Conservation (phyloP, 2,888 invertebrate species). For the Orthosia cruda region DNA sequence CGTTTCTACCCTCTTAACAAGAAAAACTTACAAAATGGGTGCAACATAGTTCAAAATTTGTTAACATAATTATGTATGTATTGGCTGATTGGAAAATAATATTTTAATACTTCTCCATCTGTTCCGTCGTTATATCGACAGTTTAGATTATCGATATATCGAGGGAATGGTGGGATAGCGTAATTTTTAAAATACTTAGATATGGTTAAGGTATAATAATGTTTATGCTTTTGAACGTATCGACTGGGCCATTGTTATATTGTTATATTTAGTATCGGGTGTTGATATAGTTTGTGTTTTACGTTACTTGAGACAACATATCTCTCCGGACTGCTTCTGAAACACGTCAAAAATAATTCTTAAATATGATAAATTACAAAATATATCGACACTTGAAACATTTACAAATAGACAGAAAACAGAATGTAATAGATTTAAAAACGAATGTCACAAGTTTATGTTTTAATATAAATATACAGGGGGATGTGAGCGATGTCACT, state of each 20-base stretch:
- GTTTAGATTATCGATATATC: slow-evolving; percentile 18
- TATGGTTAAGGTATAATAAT: slow-evolving; percentile 60
- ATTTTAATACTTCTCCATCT: slow-evolving; percentile 60
- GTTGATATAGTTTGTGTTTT: slow-evolving; percentile 35
- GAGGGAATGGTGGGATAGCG: slow-evolving; percentile 38
- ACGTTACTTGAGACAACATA: background rate
- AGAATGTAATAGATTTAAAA: slow-evolving; percentile 21
- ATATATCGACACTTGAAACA: slow-evolving; percentile 36
- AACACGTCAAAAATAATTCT: background rate
- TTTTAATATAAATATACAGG: background rate
- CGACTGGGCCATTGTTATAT: slow-evolving; percentile 13
- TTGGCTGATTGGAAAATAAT: slow-evolving; percentile 54
- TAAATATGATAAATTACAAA: slow-evolving; percentile 3
- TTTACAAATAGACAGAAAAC: background rate
- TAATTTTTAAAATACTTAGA: slow-evolving; percentile 60
- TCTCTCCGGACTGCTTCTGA: too few relatives aligned
- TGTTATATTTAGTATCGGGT: slow-evolving; percentile 24
- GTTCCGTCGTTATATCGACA: slow-evolving; percentile 30
- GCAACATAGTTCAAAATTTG: slow-evolving; percentile 59
- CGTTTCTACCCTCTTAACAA: slow-evolving; percentile 16
- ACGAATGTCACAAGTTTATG: slow-evolving; percentile 27
- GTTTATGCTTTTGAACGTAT: slow-evolving; percentile 62
- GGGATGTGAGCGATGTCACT: background rate
- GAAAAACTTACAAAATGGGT: slow-evolving; percentile 48
- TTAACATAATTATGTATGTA: slow-evolving; percentile 49